Base-by-base conservation (phyloP, 2,113 vertebrate genomes). In the Etheostoma cragini region DNA sequence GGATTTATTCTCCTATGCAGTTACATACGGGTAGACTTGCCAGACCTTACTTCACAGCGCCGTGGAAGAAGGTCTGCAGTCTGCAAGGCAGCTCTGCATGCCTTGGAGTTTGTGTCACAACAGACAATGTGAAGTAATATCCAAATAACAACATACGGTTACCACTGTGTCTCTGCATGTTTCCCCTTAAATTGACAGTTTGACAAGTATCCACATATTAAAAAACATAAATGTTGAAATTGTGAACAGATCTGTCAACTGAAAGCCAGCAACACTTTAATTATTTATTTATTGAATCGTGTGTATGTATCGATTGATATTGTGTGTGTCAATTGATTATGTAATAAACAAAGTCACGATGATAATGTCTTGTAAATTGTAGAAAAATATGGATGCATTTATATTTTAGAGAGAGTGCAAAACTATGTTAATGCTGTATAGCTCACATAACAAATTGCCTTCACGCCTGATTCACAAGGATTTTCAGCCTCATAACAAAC, bases 251-350 rank as follows among this genome's bases (percentile, higher is more conserved):
- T 38, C 33, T 61, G 30, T 61, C 30, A 60, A 60, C 58, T 61
- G 58, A 61, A 60, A 60, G 57, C 26, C 57, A 33, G 57, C 30
- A 61, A 38, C 2, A 1, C 58, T 60, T 30, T 57, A 57, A 24
- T 26, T 57, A 26, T 26, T n/a, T 62, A 62, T 62, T 62, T 62
- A 62, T 62, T 62, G 38, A 42, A 42, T 42, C 10, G 8, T 62
- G 7, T 42, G 19, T 14, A 19, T 35, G 12, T 35, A 62, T 42
- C n/a, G 13, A 42, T 62, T n/a, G 19, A 42, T 42, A 42, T 42
- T 13, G 6, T n/a, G 21, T n/a, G 42, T 62, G 35, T 42, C 60
- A 42, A 62, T 42, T 62, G 19, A 62, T 42, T 14, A n/a, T 42
- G 5, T n/a, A 62, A 62, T n/a, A 42, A 62, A 14, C 33, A 19